A percentile compares a stretch with the other conserved stretches of the same genome.
These are phyloP conservation scores for Plectrocnemia conspersa DNA, from an alignment of 1,140 invertebrate species.

Conservation along the genomic window DNA sequence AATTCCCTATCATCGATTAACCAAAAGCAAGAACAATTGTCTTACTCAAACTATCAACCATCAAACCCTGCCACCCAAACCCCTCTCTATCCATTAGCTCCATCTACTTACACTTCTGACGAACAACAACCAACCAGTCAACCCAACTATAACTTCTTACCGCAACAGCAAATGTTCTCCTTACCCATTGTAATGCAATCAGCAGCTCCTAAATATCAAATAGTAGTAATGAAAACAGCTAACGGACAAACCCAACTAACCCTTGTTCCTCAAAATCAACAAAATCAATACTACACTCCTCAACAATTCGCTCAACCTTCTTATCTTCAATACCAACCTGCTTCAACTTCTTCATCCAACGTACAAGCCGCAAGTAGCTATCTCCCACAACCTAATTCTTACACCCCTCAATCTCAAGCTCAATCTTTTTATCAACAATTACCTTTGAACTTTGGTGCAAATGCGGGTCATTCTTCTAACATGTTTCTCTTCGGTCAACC, in stretches of 20 bases:
- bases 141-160: slow-evolving; percentile 4
- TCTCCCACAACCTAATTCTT: not conserved
- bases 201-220: slow-evolving; percentile 28
- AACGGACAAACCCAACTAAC: slow-evolving; percentile 31
- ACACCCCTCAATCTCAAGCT: slow-evolving; percentile 3
- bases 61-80: slow-evolving; percentile 8
- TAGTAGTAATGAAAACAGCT: slow-evolving; percentile 25
- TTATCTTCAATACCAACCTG: slow-evolving; percentile 11
- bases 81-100: slow-evolving; percentile 24
- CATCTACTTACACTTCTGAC: slow-evolving; percentile 11
- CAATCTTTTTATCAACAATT: slow-evolving; percentile 18
- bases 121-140: slow-evolving; percentile 16
- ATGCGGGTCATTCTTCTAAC: slow-evolving; percentile 40
- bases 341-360: slow-evolving; percentile 16
- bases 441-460: slow-evolving; percentile 6
- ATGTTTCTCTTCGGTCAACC: slow-evolving; percentile 43
- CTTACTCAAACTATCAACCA: slow-evolving; percentile 13
- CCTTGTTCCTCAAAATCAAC: slow-evolving; percentile 27
- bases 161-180: slow-evolving; percentile 19
- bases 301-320: slow-evolving; percentile 9
- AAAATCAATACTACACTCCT: slow-evolving; percentile 14
- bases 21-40: slow-evolving; percentile 26
- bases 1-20: slow-evolving; percentile 24
- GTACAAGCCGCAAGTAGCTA: not conserved
- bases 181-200: not conserved